Percentiles rank a stretch among this genome's conserved stretches.
phyloP scores from a whole-genome alignment of 1,140 invertebrate genomes.

The Lepidostoma basale region DNA sequence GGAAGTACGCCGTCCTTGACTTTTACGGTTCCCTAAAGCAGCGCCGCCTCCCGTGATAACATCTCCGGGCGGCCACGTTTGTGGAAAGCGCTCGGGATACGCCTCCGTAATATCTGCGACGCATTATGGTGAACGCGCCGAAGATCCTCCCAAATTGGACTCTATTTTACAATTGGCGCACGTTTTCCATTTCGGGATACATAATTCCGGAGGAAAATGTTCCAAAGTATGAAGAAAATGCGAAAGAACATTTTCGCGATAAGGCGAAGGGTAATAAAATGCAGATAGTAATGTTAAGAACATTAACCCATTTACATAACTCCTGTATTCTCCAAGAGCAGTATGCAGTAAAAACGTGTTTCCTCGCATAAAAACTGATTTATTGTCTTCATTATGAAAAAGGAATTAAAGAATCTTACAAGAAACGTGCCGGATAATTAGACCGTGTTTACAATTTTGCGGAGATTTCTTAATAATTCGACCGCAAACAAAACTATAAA shows the following conservation, averaged over 20 bases:
- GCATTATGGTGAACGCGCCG: slow-evolving; percentile 23
- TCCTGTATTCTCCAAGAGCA: no score
- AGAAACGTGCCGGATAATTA: no score
- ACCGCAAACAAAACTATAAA: neutral
- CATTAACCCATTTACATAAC: no score
- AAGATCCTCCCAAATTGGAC: slow-evolving; percentile 15
- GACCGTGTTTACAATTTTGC: neutral
- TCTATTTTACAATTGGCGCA: slow-evolving; percentile 24
- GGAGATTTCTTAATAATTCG: neutral
- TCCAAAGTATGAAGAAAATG: neutral
- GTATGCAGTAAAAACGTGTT: no score
- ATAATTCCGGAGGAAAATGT: slow-evolving; percentile 15
- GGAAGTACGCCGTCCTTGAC: slow-evolving; percentile 36
- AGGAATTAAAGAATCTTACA: no score
- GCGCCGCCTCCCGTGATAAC: slow-evolving; percentile 10
- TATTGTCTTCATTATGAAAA: no score
- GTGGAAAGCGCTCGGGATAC: slow-evolving; percentile 20
- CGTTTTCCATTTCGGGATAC: slow-evolving; percentile 25
- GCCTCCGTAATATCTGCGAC: slow-evolving; percentile 19
- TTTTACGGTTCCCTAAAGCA: slow-evolving; percentile 30
- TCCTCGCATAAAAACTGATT: no score
- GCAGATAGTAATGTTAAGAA: neutral
- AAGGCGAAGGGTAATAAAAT: slow-evolving; percentile 14
- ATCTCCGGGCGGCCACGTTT: slow-evolving; percentile 26
- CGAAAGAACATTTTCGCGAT: slow-evolving; percentile 6